Evolutionary conservation across 2,888 invertebrate species (phyloP).

Genomic region (Bombylius major): DNA sequence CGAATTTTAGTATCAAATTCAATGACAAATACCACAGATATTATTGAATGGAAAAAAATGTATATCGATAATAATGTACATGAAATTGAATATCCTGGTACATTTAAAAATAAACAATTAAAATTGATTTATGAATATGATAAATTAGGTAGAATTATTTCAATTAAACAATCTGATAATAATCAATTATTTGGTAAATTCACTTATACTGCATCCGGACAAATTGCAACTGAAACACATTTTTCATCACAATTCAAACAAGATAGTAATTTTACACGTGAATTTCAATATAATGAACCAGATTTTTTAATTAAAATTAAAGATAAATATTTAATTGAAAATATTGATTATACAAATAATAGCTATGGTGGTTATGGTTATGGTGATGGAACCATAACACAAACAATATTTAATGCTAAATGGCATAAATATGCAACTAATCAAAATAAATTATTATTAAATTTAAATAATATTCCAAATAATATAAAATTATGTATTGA

Average conservation of each 20-base stretch:
- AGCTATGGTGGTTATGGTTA: conserved; percentile 15
- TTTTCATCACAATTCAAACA: neutral
- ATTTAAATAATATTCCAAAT: neutral
- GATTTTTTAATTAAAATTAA: conserved; percentile 12
- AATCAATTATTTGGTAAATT: too few species aligned
- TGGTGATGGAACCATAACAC: conserved; percentile 6
- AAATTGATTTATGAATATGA: too few species aligned
- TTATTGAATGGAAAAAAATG: too few species aligned
- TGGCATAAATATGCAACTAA: conserved; percentile 2
- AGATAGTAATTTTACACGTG: neutral
- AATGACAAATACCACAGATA: too few species aligned
- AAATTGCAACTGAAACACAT: conserved; percentile 1
- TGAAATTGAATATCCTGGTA: too few species aligned
- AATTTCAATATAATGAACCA: conserved; percentile 9
- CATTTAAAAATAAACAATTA: too few species aligned
- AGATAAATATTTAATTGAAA: conserved; percentile 13
- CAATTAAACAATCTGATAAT: too few species aligned
- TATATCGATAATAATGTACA: too few species aligned
- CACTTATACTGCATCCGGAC: conserved; percentile 3
- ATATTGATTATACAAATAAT: conserved; percentile 10
- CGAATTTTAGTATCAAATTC: too few species aligned
- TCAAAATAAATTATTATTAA: neutral
- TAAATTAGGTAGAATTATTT: too few species aligned
- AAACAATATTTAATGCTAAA: conserved; percentile 2
- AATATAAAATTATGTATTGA: conserved; percentile 4